These are phyloP conservation scores for Terrapene triunguis DNA, from an alignment of 2,113 vertebrate genomes.

Conservation along the genomic window DNA sequence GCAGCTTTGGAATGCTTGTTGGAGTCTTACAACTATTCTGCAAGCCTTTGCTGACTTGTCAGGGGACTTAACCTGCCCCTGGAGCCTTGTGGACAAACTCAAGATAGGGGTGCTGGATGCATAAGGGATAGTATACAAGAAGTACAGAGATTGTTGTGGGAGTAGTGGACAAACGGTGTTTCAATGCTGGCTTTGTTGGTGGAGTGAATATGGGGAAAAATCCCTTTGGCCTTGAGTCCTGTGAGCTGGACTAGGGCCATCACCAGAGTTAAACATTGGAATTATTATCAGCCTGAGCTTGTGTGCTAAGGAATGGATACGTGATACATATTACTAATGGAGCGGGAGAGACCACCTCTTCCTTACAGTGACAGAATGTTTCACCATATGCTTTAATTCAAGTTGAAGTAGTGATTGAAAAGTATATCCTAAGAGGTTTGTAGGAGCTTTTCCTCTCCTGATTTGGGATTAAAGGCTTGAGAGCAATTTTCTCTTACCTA, in stretches of 20 bases:
- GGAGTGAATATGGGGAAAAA: background rate
- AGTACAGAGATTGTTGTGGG: accelerated
- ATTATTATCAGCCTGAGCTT: background rate
- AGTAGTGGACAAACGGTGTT: accelerated
- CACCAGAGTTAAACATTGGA: accelerated
- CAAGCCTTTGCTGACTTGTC: background rate
- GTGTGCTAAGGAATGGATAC: background rate
- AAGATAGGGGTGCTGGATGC: background rate
- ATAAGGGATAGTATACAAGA: background rate
- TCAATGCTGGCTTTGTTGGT: background rate
- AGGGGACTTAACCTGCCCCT: background rate
- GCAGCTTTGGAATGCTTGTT: background rate
- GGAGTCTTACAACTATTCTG: background rate
- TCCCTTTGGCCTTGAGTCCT: background rate
- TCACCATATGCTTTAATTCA: background rate
- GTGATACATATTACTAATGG: background rate
- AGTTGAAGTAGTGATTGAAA: background rate
- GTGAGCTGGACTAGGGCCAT: background rate
- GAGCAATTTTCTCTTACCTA: background rate
- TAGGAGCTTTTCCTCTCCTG: background rate
- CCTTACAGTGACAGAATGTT: accelerated
- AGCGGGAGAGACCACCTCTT: background rate
- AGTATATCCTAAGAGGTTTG: background rate
- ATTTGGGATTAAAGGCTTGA: background rate
- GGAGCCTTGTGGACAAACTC: background rate